A percentile compares a stretch with the other conserved stretches of the same genome.
Conservation (phyloP, 2,797 vertebrate genomes). For the Sciurus carolinensis region DNA sequence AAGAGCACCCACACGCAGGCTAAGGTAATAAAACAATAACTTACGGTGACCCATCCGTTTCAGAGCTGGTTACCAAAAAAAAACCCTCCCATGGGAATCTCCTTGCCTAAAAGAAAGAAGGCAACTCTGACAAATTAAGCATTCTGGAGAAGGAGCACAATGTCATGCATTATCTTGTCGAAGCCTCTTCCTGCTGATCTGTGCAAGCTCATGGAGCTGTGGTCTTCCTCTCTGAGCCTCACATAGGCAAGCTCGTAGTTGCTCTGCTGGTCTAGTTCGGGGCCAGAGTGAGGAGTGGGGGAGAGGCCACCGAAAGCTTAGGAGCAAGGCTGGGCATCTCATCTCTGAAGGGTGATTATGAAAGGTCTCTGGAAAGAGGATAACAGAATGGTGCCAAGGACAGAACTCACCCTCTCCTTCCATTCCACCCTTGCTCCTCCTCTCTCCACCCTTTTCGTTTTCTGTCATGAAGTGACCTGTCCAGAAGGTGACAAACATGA, state of each 20-base stretch:
- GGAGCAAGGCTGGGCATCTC: background rate
- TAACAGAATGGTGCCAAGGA: background rate
- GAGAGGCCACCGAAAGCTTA: background rate
- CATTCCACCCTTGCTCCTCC: background rate
- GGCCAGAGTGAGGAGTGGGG: background rate
- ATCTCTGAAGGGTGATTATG: background rate
- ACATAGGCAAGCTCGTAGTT: no score
- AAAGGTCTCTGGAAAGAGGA: background rate
- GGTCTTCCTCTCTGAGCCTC: no score
- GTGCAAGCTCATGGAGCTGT: background rate
- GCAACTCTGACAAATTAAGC: background rate
- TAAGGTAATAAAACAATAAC: background rate
- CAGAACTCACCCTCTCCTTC: accelerated
- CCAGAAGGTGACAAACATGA: background rate
- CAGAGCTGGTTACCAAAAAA: background rate
- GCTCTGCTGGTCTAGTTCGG: accelerated
- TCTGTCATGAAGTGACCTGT: background rate
- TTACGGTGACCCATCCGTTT: background rate
- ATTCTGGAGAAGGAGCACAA: background rate
- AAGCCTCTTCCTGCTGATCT: background rate
- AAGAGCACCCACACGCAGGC: background rate
- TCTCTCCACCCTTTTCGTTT: no score
- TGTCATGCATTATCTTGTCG: background rate
- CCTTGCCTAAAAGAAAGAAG: background rate
- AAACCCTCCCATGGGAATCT: background rate